Evolutionary conservation across 2,888 invertebrate genomes (phyloP).

Genomic region (Scelioninae gen. 1): DNA sequence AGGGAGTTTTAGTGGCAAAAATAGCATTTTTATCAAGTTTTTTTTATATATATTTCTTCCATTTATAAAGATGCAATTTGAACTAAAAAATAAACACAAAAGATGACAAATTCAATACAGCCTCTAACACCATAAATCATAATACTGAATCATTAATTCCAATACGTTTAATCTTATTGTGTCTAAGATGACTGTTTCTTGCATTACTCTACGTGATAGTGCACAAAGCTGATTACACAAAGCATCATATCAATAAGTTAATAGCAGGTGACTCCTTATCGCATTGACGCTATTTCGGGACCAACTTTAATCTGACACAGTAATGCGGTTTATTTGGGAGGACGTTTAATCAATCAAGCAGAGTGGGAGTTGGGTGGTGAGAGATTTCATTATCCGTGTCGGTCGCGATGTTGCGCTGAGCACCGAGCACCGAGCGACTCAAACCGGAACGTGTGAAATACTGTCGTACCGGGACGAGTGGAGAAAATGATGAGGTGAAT

Average conservation of each 20-base stretch:
- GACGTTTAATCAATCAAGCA: slow-evolving; percentile 72
- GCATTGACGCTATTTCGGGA: slow-evolving; percentile 41
- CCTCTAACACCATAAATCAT: no score
- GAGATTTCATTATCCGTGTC: slow-evolving; percentile 69
- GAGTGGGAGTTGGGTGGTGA: slow-evolving; percentile 51
- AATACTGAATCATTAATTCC: no score
- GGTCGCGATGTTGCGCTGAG: slow-evolving; percentile 29
- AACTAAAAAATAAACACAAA: no score
- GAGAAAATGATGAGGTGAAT: no score
- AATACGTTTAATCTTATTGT: slow-evolving; percentile 30
- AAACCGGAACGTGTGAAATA: slow-evolving; percentile 73
- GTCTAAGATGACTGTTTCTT: slow-evolving; percentile 22
- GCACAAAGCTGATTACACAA: slow-evolving; percentile 41
- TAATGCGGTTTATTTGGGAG: slow-evolving; percentile 66
- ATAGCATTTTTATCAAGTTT: no score
- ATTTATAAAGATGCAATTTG: no score
- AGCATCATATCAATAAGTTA: slow-evolving; percentile 61
- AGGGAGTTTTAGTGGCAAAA: no score
- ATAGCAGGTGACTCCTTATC: slow-evolving; percentile 72
- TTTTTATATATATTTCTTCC: no score
- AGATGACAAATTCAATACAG: no score
- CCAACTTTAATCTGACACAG: slow-evolving; percentile 64
- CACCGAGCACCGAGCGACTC: slow-evolving; percentile 45
- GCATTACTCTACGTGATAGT: slow-evolving; percentile 17
- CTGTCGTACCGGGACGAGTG: slow-evolving; percentile 66